Conservation (phyloP, 1,140 invertebrate species). For the Carposina sasakii region DNA sequence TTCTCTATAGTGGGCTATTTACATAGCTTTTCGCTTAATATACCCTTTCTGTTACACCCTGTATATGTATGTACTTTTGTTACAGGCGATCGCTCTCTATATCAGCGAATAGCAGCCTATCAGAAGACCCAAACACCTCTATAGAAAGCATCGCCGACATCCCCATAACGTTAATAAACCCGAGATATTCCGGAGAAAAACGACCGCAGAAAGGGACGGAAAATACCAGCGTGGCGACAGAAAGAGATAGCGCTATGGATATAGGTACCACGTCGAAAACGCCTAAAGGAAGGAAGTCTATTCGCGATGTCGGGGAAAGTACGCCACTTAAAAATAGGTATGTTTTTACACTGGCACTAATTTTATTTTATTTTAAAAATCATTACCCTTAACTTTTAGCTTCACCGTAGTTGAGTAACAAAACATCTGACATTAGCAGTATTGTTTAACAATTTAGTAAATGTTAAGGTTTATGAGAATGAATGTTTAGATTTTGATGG, state of each 20-base stretch:
- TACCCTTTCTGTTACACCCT: neutral
- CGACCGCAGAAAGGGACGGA: constrained; percentile 11
- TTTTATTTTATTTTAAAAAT: too few species aligned
- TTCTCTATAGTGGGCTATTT: too few species aligned
- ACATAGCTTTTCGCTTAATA: too few species aligned
- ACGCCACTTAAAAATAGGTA: constrained; percentile 40
- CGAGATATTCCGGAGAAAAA: constrained; percentile 39
- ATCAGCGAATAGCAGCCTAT: constrained; percentile 57
- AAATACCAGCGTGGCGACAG: neutral
- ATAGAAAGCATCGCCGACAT: constrained; percentile 63
- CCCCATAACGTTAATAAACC: constrained; percentile 52
- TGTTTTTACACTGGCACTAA: too few species aligned
- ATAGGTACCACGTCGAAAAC: constrained; percentile 30
- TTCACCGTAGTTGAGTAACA: too few species aligned
- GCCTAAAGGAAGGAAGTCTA: constrained; percentile 41
- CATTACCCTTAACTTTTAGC: too few species aligned
- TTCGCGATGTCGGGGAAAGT: constrained; percentile 31
- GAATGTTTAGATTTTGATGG: neutral
- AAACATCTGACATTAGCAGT: too few species aligned
- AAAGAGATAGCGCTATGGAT: constrained; percentile 15
- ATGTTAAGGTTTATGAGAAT: neutral
- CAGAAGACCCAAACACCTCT: constrained; percentile 57
- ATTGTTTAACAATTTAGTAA: too few species aligned
- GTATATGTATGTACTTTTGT: constrained; percentile 10
- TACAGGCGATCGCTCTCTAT: constrained; percentile 51